These are phyloP conservation scores for Drepana falcataria DNA, from an alignment of 2,888 invertebrate genomes.

Conservation along the genomic window DNA sequence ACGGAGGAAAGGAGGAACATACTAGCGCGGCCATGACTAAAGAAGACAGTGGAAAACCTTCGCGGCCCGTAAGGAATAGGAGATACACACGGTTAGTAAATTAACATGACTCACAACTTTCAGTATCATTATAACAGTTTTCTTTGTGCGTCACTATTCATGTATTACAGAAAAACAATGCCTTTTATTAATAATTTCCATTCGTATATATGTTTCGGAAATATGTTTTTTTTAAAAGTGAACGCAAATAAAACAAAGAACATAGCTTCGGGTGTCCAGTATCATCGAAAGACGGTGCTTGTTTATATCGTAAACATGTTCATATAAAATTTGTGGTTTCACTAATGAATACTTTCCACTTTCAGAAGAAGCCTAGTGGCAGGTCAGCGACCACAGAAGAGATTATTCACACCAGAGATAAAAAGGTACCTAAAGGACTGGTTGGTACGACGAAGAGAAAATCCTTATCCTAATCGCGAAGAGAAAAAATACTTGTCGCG, in stretches of 20 bases:
- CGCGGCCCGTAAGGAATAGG: conserved; percentile 84
- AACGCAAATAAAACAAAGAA: no score
- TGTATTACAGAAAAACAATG: conserved; percentile 24
- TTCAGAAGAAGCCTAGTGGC: conserved; percentile 78
- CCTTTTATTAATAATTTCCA: conserved; percentile 26
- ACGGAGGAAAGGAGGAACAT: conserved; percentile 37
- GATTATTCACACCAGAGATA: conserved; percentile 88
- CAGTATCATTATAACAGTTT: conserved; percentile 48
- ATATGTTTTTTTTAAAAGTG: no score
- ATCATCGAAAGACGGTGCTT: no score
- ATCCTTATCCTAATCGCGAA: conserved; percentile 87
- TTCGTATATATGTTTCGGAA: no score
- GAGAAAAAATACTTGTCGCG: conserved; percentile 86
- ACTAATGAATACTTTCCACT: not conserved
- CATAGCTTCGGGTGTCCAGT: no score
- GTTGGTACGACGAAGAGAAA: conserved; percentile 85
- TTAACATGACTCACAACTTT: conserved; percentile 63
- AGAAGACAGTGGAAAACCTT: conserved; percentile 69
- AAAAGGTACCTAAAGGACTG: conserved; percentile 87
- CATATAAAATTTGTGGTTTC: no score
- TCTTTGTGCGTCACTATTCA: conserved; percentile 66
- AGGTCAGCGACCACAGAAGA: conserved; percentile 82
- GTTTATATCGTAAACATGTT: no score
- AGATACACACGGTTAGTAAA: conserved; percentile 83
- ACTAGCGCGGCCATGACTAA: conserved; percentile 60